Evolutionary conservation across 1,140 invertebrate species (phyloP).

Genomic region (Bombyx mori): DNA sequence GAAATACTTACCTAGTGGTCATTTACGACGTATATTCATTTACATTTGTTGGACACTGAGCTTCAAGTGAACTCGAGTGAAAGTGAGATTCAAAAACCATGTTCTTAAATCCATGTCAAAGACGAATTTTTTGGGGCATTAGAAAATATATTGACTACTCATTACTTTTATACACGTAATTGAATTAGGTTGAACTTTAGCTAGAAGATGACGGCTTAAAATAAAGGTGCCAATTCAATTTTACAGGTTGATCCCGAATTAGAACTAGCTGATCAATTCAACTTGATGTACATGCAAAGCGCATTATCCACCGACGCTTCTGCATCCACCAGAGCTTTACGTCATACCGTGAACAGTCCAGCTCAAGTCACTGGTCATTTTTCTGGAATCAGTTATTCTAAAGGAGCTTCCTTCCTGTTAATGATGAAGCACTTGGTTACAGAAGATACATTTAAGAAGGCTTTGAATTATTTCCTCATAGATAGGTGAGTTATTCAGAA

Average conservation of each 20-base stretch:
- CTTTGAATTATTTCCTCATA: conserved; percentile 72
- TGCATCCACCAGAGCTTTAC: conserved; percentile 36
- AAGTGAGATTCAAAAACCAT: too few relatives aligned
- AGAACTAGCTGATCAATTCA: conserved; percentile 52
- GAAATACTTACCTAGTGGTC: too few relatives aligned
- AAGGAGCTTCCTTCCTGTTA: conserved; percentile 78
- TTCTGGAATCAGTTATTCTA: conserved; percentile 74
- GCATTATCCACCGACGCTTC: conserved; percentile 41
- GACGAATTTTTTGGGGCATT: too few relatives aligned
- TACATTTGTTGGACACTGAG: too few relatives aligned
- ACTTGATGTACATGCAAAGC: conserved; percentile 48
- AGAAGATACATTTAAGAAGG: conserved; percentile 74
- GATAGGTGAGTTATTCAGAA: conserved; percentile 33
- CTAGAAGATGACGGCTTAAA: too few relatives aligned
- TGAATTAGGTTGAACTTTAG: too few relatives aligned
- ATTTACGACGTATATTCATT: too few relatives aligned
- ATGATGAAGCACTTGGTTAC: conserved; percentile 83
- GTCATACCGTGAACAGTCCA: conserved; percentile 64
- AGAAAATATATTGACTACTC: too few relatives aligned
- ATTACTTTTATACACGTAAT: too few relatives aligned
- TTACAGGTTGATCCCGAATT: conserved; percentile 35
- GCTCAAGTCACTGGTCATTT: conserved; percentile 73
- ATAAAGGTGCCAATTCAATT: neutral
- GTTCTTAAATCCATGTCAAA: too few relatives aligned
- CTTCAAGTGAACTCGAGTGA: too few relatives aligned